Evolutionary conservation across 2,888 invertebrate species (phyloP).

Genomic region (Xanthorhoe designata): DNA sequence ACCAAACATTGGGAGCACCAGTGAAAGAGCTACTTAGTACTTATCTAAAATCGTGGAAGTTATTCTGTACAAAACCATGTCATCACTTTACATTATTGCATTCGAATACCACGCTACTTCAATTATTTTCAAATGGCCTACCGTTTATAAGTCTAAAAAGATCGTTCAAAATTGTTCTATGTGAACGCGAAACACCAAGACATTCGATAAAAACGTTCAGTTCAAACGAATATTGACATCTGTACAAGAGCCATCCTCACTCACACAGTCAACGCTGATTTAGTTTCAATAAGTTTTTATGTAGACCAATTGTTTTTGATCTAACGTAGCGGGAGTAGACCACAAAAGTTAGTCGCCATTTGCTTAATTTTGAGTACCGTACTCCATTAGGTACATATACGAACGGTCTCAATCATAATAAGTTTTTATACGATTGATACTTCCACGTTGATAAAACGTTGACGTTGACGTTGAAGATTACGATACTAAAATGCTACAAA

Average conservation of each 20-base stretch:
- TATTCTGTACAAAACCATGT: slow-evolving; percentile 57
- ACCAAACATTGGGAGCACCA: slow-evolving; percentile 1
- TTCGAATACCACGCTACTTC: slow-evolving; percentile 78
- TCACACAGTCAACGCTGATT: slow-evolving; percentile 43
- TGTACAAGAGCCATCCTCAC: slow-evolving; percentile 49
- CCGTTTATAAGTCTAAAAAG: slow-evolving; percentile 61
- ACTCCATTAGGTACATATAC: neutral
- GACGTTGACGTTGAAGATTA: neutral
- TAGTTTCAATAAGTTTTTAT: neutral
- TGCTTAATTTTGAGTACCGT: neutral
- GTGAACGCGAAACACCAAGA: slow-evolving; percentile 68
- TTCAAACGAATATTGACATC: slow-evolving; percentile 52
- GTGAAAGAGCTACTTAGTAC: slow-evolving; percentile 5
- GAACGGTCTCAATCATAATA: neutral
- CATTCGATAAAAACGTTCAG: slow-evolving; percentile 50
- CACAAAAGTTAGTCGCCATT: neutral
- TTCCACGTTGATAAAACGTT: too few relatives aligned
- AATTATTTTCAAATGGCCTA: slow-evolving; percentile 78
- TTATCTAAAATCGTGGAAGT: slow-evolving; percentile 24
- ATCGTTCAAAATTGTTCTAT: slow-evolving; percentile 59
- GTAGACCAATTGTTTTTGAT: neutral
- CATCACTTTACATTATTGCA: slow-evolving; percentile 72
- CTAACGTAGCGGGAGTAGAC: neutral
- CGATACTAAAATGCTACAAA: neutral
- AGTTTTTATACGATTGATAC: neutral